Evolutionary conservation across 2,113 vertebrate genomes (phyloP).

Genomic region (Ceuthmochares aereus): DNA sequence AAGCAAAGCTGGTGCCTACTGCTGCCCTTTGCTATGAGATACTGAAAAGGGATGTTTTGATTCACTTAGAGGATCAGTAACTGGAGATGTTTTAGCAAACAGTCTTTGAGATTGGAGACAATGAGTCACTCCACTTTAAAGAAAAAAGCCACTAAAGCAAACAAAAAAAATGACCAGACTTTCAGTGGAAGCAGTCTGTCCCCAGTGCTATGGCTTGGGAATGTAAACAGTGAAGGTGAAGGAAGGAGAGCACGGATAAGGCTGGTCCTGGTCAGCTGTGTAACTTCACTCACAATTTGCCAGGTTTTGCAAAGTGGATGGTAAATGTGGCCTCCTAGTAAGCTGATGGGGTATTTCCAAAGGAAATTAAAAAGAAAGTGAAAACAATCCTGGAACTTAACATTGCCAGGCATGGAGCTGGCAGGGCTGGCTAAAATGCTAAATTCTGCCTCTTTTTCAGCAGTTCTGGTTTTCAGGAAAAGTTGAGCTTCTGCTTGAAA

Average conservation of each 20-base stretch:
- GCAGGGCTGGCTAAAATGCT: not conserved
- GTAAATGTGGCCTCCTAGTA: not conserved
- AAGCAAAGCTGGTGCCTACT: not conserved
- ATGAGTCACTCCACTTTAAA: not conserved
- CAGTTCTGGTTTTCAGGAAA: not conserved
- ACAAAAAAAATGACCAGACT: not conserved
- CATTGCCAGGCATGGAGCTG: not conserved
- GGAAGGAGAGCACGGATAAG: not conserved
- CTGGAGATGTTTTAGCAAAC: not conserved
- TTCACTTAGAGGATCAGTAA: not conserved
- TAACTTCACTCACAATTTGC: not conserved
- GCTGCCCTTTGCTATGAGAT: not conserved
- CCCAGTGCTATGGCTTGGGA: not conserved
- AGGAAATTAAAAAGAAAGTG: not conserved
- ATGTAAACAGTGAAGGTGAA: not conserved
- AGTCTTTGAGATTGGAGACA: not conserved
- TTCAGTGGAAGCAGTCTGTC: not conserved
- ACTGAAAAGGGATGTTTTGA: not conserved
- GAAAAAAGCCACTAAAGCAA: accelerated
- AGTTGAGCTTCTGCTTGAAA: not conserved
- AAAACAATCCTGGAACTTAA: not conserved
- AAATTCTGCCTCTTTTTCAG: not conserved
- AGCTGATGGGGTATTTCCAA: not conserved
- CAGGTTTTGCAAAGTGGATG: not conserved
- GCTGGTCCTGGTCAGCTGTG: not conserved